A percentile compares a stretch with the other conserved stretches of the same genome.
phyloP scores from a whole-genome alignment of 2,797 vertebrate genomes.

The Anguilla megastoma region DNA sequence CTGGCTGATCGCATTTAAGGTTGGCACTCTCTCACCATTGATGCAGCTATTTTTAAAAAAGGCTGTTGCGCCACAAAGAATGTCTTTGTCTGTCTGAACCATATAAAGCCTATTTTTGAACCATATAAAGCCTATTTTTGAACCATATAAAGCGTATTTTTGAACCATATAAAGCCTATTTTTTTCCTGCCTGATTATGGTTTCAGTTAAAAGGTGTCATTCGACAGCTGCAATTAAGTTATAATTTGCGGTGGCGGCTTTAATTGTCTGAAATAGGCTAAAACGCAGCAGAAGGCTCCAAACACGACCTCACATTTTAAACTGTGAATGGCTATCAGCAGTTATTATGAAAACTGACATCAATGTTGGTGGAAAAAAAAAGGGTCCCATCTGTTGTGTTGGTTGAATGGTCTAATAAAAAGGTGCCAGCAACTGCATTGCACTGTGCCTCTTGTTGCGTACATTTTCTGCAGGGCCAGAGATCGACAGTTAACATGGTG shows the following conservation, averaged over 20 bases:
- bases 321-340: not conserved
- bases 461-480: slow-evolving; percentile 48
- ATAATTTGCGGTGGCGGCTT: not conserved
- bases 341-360: slow-evolving; percentile 6
- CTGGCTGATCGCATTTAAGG: slow-evolving; percentile 50
- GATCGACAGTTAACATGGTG: slow-evolving; percentile 41
- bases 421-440: not conserved
- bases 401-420: not conserved
- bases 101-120: not conserved
- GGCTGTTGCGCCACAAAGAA: not conserved
- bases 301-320: not conserved
- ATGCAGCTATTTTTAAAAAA: not conserved
- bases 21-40: slow-evolving; percentile 4
- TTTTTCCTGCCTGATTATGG: not conserved
- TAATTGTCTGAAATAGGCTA: not conserved
- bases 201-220: not conserved
- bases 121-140: not conserved
- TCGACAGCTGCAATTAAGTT: not conserved
- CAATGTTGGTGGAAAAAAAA: not conserved
- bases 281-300: not conserved
- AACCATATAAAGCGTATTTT: too few species aligned
- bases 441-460: not conserved
- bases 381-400: slow-evolving; percentile 2
- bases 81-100: not conserved
- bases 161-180: not conserved